phyloP scores from a whole-genome alignment of 2,888 invertebrate species.

The Ormyrus rosae region DNA sequence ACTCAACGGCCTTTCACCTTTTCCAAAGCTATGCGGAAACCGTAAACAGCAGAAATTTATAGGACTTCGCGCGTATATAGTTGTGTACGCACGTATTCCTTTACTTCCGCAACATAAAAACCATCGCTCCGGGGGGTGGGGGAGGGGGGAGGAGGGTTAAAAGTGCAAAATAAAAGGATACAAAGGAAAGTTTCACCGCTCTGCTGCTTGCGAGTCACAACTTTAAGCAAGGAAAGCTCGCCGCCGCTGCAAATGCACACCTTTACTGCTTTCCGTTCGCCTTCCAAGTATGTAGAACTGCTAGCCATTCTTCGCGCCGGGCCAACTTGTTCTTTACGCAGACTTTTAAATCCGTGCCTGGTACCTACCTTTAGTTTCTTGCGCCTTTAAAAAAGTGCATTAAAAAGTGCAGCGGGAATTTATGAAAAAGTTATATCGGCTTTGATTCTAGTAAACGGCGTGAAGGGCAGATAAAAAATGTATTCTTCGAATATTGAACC shows the following conservation, averaged over 20 bases:
- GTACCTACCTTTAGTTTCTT: too few species aligned
- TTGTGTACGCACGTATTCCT: conserved; percentile 14
- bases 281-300: neutral
- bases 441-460: too few species aligned
- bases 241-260: neutral
- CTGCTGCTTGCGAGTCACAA: neutral
- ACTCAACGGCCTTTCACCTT: conserved; percentile 17
- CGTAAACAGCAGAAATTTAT: conserved; percentile 40
- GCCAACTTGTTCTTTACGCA: too few species aligned
- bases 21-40: conserved; percentile 14
- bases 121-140: neutral
- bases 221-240: neutral
- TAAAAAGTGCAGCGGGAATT: too few species aligned
- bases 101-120: conserved; percentile 21
- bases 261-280: conserved; percentile 2
- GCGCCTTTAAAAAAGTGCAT: too few species aligned
- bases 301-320: too few species aligned
- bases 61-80: conserved; percentile 14
- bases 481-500: too few species aligned
- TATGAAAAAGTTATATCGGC: too few species aligned
- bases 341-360: too few species aligned
- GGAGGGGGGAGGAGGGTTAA: neutral
- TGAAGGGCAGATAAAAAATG: too few species aligned
- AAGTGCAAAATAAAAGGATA: conserved; percentile 1
- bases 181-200: conserved; percentile 17